Evolutionary conservation across 2,113 vertebrate genomes (phyloP).

Genomic region (Indicator indicator): DNA sequence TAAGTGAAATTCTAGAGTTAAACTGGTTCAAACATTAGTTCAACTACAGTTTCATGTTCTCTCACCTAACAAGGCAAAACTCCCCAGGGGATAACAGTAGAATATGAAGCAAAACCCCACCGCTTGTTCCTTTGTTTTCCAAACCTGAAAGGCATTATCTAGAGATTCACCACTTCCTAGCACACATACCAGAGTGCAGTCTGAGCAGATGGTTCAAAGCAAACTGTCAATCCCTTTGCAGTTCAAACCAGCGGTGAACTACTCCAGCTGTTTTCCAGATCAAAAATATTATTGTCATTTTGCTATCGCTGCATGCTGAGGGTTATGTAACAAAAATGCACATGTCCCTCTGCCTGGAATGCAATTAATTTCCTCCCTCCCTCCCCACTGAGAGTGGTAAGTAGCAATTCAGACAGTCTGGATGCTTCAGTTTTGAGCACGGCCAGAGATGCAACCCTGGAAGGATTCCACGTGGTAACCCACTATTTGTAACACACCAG

Average conservation of each 20-base stretch:
- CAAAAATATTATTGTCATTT: constrained; percentile 53
- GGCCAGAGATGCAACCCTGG: constrained; percentile 6
- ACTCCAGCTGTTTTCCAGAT: constrained; percentile 65
- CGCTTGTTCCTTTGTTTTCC: neutral
- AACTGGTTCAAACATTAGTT: neutral
- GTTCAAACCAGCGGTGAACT: constrained; percentile 28
- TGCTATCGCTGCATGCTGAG: constrained; percentile 29
- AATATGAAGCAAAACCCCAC: neutral
- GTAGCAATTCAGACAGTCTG: constrained; percentile 40
- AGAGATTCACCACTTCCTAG: neutral
- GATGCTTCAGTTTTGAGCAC: constrained; percentile 13
- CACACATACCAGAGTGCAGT: neutral
- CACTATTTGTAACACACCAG: neutral
- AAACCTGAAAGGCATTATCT: constrained; percentile 8
- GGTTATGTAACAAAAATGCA: constrained; percentile 57
- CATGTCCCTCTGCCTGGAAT: constrained; percentile 55
- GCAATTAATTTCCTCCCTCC: constrained; percentile 68
- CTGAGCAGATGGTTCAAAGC: constrained; percentile 28
- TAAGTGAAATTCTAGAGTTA: neutral
- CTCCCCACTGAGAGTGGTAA: constrained; percentile 11
- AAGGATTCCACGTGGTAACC: neutral
- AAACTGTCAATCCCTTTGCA: constrained; percentile 15
- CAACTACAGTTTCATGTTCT: neutral
- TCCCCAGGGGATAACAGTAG: neutral
- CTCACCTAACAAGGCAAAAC: neutral